Conservation (phyloP, 2,888 invertebrate species). For the Cataglyphis albicans region DNA sequence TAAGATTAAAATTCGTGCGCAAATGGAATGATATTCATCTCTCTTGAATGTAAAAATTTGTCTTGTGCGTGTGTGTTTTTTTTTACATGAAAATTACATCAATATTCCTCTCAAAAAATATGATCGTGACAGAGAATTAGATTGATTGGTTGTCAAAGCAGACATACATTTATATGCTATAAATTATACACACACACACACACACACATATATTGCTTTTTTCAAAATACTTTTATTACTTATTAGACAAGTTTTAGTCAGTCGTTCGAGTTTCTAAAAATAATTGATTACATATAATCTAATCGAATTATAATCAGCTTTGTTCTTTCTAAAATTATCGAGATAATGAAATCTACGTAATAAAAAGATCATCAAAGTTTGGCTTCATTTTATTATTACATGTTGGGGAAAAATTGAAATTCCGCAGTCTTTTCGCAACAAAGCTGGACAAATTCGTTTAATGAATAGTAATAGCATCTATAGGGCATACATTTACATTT, state of each 20-base stretch:
- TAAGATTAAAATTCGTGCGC: not conserved
- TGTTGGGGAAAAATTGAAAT: not conserved
- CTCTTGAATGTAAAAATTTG: not conserved
- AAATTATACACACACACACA: not conserved
- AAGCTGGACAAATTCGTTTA: not conserved
- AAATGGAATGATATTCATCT: not conserved
- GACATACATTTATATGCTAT: not conserved
- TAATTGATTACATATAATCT: not conserved
- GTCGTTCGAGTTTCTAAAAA: not conserved
- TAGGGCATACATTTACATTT: slow-evolving; percentile 4
- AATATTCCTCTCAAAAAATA: not conserved
- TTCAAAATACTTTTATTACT: slow-evolving; percentile 3
- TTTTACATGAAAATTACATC: slow-evolving; percentile 6
- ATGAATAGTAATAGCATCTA: not conserved
- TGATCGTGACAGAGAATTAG: slow-evolving; percentile 6
- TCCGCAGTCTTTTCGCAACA: not conserved
- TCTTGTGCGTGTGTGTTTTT: not conserved
- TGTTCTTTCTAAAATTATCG: too few relatives aligned
- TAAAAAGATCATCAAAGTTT: not conserved
- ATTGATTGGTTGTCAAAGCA: slow-evolving; percentile 4
- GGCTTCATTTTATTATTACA: not conserved
- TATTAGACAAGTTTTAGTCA: not conserved
- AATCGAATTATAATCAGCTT: not conserved
- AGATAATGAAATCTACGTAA: not conserved
- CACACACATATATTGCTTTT: not conserved